These are phyloP conservation scores for Aplodontia rufa DNA, from an alignment of 2,113 vertebrate genomes.

Conservation along the genomic window DNA sequence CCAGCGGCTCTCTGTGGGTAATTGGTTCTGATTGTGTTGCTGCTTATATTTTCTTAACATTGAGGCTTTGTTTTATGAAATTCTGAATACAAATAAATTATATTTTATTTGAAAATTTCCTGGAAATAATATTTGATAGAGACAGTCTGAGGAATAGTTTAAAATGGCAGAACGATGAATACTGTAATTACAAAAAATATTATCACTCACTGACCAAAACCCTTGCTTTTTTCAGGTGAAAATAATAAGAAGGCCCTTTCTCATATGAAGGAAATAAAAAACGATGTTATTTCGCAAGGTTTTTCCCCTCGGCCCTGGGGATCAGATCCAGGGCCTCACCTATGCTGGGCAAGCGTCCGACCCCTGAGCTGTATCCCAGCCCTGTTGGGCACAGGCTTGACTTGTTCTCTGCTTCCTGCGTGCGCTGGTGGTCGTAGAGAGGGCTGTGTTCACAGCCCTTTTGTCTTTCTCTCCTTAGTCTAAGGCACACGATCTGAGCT, in stretches of 20 bases:
- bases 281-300: background rate
- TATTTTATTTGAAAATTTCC: slow-evolving; percentile 21
- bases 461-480: background rate
- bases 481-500: background rate
- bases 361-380: background rate
- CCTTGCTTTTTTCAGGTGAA: slow-evolving; percentile 25
- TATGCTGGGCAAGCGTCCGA: background rate
- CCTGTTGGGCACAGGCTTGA: background rate
- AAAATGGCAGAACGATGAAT: background rate
- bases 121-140: background rate
- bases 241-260: background rate
- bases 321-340: background rate
- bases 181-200: background rate
- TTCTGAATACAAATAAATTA: slow-evolving; percentile 44
- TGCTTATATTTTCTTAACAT: slow-evolving; percentile 32
- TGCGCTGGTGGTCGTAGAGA: background rate
- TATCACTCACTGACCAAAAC: background rate
- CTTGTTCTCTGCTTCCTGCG: background rate
- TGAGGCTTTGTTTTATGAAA: slow-evolving; percentile 20
- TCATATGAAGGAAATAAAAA: slow-evolving; percentile 33
- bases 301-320: background rate
- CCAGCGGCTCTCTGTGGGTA: slow-evolving; percentile 26
- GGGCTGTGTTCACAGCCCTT: background rate
- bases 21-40: background rate
- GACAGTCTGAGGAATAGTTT: background rate